Base-by-base conservation (phyloP, 2,113 vertebrate genomes). In the Vimba vimba region DNA sequence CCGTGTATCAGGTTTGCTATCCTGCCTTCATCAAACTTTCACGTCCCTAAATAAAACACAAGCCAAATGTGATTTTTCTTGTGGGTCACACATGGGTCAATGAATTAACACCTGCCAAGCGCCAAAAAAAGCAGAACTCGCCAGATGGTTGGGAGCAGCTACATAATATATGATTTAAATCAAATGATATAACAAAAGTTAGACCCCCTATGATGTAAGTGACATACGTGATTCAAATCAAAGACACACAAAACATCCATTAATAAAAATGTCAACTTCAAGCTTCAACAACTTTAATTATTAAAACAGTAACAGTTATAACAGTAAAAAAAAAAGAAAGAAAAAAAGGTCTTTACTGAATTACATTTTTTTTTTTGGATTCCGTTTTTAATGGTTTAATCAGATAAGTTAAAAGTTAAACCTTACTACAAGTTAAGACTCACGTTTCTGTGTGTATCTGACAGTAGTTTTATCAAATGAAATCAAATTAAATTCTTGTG, bases 21-120 rank as follows among this genome's bases (percentile, higher is more conserved):
- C 80, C 80, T 30, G 64, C 6, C 80, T 82, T 82, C 80, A 82
- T 82, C 21, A 69, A 68, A 55, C 27, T 82, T 82, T 82, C 6
- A 82, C 17, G 43, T 47, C 39, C 13, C 25, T 11, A 21, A 60
- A 64, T 8, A 19, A 80, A 80, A 43, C 78, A 60, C 57, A 80
- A 43, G 23, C 6, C 6, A 60, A 62, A 80, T 62, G 23, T 5
- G 23, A 62, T 80, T 80, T 80, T 62, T 62, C 13, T 62, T 80
- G 55, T 43, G 55, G 50, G 27, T 39, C 30, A 59, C 19, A 1
- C 52, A 36, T 59, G 11, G 19, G 21, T 36, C 30, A 13, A 1
- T 23, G 36, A 59, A 43, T 80, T 4, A 80, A 45, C 21, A 39
- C 36, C 39, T 13, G 59, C 17, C 17, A 25, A 45, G 57, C 12